Evolutionary conservation across 2,888 invertebrate species (phyloP), one percentile per base, ranked within the genome.

Genomic region (Orthosia gothica): DNA sequence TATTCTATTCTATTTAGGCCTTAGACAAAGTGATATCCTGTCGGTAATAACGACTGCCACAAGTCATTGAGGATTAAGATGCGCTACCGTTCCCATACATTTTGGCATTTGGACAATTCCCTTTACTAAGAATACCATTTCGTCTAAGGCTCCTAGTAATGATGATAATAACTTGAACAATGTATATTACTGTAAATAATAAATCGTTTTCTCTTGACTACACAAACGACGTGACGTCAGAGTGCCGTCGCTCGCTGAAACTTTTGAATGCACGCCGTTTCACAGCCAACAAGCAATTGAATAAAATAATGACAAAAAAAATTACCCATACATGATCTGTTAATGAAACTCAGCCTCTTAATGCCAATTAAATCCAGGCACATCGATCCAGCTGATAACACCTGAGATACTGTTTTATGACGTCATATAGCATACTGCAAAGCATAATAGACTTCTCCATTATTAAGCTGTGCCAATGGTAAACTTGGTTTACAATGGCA

Each of bases 351-450:
- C n/a, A 40, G 70, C 32, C 47, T 5, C n/a, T 58, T 47, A 45
- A 62, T 64, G 49, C 13, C 63, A 64, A 64, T 59, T 64, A 45
- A 77, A 71, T 54, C 32, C 54, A 64, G 26, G n/a, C 18, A 50
- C 20, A 64, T 70, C 23, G n/a, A 54, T 58, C 11, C 61, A n/a
- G 7, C 40, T 32, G 63, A 61, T 70, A 12, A 45, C 12, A 71
- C 45, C 23, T 61, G 64, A 61, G 45, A 70, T 59, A 64, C 26
- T 49, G 54, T n/a, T 50, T 61, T 59, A 65, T 77, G 59, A 77
- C 71, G 64, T 70, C 76, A 75, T 45, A 45, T 7, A n/a, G 13
- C 45, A 70, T 45, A 65, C 59, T 64, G 58, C 54, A 64, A 58
- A 54, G 20, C 26, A 47, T 32, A n/a, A 26, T 20, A 40, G 13